Conservation (phyloP, 2,888 invertebrate species). For the Siphonodentalium dalli region DNA sequence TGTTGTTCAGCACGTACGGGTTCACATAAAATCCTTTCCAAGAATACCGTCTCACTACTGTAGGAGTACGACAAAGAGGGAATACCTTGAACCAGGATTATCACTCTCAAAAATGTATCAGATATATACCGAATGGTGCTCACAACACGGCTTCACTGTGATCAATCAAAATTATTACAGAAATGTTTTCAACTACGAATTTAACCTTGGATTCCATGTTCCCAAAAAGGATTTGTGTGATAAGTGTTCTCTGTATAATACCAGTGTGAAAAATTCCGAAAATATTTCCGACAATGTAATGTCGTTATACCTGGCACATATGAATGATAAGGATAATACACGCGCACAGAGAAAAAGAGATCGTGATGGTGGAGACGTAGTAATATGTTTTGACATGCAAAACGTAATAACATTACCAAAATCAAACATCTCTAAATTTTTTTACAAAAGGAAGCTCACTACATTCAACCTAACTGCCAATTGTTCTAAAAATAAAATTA, state of each 20-base stretch:
- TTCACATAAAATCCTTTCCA: constrained; percentile 24
- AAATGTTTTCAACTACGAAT: constrained; percentile 20
- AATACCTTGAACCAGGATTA: constrained; percentile 21
- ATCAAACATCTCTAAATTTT: constrained; percentile 23
- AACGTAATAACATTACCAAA: constrained; percentile 27
- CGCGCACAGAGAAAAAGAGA: constrained; percentile 17
- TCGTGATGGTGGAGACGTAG: constrained; percentile 1
- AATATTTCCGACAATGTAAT: constrained; percentile 1
- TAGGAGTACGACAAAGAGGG: constrained; percentile 5
- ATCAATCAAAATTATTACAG: constrained; percentile 11
- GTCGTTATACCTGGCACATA: constrained; percentile 11
- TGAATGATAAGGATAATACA: constrained; percentile 13
- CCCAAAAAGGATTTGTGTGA: constrained; percentile 22
- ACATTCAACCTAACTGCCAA: constrained; percentile 27
- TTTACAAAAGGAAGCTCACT: constrained; percentile 27
- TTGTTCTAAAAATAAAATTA: constrained; percentile 17
- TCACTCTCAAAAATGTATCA: constrained; percentile 19
- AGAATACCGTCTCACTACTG: constrained; percentile 19
- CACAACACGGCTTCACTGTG: neutral
- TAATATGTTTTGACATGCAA: constrained; percentile 29
- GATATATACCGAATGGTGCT: constrained; percentile 18
- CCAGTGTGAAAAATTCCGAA: neutral
- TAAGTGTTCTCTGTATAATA: constrained; percentile 15
- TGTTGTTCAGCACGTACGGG: neutral
- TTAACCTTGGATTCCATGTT: constrained; percentile 18